phyloP scores from a whole-genome alignment of 2,113 vertebrate genomes.

The Collichthys lucidus region DNA sequence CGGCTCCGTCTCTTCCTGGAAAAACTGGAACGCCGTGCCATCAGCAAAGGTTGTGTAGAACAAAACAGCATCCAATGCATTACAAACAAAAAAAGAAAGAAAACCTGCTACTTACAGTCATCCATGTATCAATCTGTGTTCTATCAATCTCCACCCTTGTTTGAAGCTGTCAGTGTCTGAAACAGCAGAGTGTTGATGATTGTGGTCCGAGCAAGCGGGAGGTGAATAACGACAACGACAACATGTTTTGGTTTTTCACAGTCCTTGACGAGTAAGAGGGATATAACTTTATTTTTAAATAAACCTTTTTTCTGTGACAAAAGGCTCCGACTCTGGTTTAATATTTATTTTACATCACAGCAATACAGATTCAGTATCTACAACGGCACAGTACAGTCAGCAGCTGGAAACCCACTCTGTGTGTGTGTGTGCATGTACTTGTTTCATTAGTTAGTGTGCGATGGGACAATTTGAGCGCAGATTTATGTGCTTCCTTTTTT shows the following conservation, averaged over 20 bases:
- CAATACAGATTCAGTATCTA: slow-evolving; percentile 69
- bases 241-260: slow-evolving; percentile 53
- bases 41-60: neutral
- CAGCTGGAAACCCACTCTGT: neutral
- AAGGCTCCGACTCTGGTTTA: slow-evolving; percentile 63
- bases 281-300: slow-evolving; percentile 99
- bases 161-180: slow-evolving; percentile 27
- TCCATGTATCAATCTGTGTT: neutral
- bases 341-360: slow-evolving; percentile 74
- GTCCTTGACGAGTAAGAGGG: slow-evolving; percentile 84
- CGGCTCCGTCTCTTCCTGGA: neutral
- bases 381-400: slow-evolving; percentile 36
- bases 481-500: neutral
- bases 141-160: slow-evolving; percentile 22
- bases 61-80: too few relatives aligned
- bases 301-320: slow-evolving; percentile 92
- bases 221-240: slow-evolving; percentile 28
- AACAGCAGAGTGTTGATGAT: slow-evolving; percentile 17
- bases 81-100: neutral
- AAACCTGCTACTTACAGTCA: slow-evolving; percentile 10
- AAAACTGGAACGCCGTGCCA: neutral
- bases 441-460: neutral
- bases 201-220: slow-evolving; percentile 33
- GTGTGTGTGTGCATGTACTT: neutral
- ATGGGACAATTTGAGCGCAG: neutral